phyloP scores from a whole-genome alignment of 2,888 invertebrate genomes.

The Acanthosepion esculentum region DNA sequence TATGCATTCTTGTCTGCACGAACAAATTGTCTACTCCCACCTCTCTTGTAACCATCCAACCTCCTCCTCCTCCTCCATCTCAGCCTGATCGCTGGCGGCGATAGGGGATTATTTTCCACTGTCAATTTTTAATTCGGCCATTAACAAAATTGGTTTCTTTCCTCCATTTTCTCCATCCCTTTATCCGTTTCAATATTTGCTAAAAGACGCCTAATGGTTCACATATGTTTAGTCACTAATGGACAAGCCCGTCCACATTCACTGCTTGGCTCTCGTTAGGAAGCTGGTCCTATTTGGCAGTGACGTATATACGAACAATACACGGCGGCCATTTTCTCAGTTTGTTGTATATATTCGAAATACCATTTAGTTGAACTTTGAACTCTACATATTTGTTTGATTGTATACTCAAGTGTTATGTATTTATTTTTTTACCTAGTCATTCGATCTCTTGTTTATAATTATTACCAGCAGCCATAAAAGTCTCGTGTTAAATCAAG shows the following conservation, averaged over 20 bases:
- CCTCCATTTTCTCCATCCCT: background rate
- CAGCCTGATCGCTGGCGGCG: background rate
- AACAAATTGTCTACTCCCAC: background rate
- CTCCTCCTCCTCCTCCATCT: background rate
- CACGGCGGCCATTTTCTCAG: background rate
- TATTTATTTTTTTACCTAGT: background rate
- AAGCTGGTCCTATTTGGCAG: background rate
- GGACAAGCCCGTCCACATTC: background rate
- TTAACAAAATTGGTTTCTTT: background rate
- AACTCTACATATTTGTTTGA: background rate
- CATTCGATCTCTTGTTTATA: background rate
- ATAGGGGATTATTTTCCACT: background rate
- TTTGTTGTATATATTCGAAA: background rate
- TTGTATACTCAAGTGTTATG: background rate
- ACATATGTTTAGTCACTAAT: slow-evolving; percentile 9
- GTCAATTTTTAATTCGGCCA: background rate
- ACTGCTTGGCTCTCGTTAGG: background rate
- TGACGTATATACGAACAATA: background rate
- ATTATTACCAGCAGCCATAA: background rate
- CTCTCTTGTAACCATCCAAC: background rate
- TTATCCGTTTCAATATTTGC: background rate
- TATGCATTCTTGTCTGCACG: background rate
- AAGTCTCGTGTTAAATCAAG: no score
- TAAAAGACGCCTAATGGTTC: background rate
- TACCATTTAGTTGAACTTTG: background rate